A percentile compares a stretch with the other conserved stretches of the same genome.
phyloP scores from a whole-genome alignment of 2,888 invertebrate genomes.

The Thalpophila matura region DNA sequence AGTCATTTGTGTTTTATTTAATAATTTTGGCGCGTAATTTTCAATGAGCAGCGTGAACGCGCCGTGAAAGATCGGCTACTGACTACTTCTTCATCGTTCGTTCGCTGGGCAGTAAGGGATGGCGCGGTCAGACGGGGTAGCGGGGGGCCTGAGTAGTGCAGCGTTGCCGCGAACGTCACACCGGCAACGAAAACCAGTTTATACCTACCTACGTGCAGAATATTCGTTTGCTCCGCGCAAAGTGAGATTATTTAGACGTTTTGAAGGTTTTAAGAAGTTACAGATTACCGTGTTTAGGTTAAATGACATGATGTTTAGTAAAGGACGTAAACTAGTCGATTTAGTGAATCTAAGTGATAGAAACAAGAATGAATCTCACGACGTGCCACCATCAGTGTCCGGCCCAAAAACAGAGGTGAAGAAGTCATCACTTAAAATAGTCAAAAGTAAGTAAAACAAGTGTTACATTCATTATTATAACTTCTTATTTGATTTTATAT shows the following conservation, averaged over 20 bases:
- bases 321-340: slow-evolving; percentile 24
- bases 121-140: slow-evolving; percentile 13
- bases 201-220: slow-evolving; percentile 22
- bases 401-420: slow-evolving; percentile 16
- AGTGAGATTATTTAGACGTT: slow-evolving; percentile 17
- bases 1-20: slow-evolving; percentile 11
- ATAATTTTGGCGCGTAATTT: slow-evolving; percentile 11
- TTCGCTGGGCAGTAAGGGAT: slow-evolving; percentile 14
- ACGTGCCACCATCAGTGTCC: slow-evolving; percentile 22
- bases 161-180: slow-evolving; percentile 18
- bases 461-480: slow-evolving; percentile 16
- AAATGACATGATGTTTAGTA: slow-evolving; percentile 20
- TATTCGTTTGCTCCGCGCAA: slow-evolving; percentile 22
- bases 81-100: slow-evolving; percentile 8
- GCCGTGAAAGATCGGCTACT: too few species aligned
- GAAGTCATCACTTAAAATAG: slow-evolving; percentile 18
- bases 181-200: slow-evolving; percentile 16
- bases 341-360: slow-evolving; percentile 20
- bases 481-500: slow-evolving; percentile 9
- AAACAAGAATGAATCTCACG: slow-evolving; percentile 21
- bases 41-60: slow-evolving; percentile 5
- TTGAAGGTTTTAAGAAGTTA: slow-evolving; percentile 20
- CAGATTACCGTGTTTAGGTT: slow-evolving; percentile 10
- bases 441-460: slow-evolving; percentile 23
- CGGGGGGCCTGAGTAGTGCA: slow-evolving; percentile 9